phyloP scores from a whole-genome alignment of 2,113 vertebrate genomes.

The Chroicocephalus ridibundus region DNA sequence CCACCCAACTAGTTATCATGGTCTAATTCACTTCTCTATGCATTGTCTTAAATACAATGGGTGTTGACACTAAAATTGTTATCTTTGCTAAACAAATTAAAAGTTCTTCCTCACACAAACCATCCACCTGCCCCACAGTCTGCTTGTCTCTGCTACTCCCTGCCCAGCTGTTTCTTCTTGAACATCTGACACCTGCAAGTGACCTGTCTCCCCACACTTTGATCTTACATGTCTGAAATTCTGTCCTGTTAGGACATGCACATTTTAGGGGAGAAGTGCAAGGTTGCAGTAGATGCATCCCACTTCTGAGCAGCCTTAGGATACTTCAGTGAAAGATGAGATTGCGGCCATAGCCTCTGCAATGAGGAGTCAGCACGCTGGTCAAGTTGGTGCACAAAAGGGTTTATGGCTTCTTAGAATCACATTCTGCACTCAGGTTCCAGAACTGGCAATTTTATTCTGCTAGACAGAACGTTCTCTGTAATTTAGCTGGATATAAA shows the following conservation, averaged over 20 bases:
- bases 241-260: fast-evolving
- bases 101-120: background rate
- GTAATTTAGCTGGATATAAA: background rate
- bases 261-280: background rate
- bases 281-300: fast-evolving
- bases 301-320: background rate
- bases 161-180: background rate
- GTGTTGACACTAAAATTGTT: background rate
- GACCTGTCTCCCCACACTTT: fast-evolving
- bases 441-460: background rate
- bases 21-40: background rate
- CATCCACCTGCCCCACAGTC: background rate
- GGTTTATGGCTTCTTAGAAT: background rate
- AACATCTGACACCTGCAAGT: background rate
- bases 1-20: background rate
- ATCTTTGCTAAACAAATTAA: background rate
- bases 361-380: fast-evolving
- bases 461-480: background rate
- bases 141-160: background rate
- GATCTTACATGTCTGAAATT: background rate
- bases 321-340: background rate
- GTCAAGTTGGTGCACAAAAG: background rate
- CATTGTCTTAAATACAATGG: background rate
- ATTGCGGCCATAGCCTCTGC: fast-evolving
- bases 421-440: background rate